These are phyloP conservation scores for Ivindomyrus marchei DNA, from an alignment of 2,113 vertebrate genomes.

Conservation along the genomic window DNA sequence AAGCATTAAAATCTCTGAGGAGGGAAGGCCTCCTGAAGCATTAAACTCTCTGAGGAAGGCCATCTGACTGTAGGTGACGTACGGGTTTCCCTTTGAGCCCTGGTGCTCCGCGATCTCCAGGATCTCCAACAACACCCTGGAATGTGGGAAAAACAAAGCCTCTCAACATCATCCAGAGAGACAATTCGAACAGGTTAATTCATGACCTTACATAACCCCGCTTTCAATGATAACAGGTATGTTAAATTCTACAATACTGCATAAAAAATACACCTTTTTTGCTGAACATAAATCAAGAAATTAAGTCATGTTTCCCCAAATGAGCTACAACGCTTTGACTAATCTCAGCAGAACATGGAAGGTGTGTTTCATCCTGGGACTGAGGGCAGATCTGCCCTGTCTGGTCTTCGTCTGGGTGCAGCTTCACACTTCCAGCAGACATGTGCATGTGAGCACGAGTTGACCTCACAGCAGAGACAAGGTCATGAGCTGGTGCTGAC, in stretches of 20 bases:
- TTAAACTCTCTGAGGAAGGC: too few species aligned
- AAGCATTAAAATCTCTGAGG: background rate
- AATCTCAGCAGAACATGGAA: background rate
- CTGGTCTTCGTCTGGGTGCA: background rate
- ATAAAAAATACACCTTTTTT: background rate
- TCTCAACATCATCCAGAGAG: background rate
- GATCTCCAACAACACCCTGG: slow-evolving; percentile 68
- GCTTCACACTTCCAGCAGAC: background rate
- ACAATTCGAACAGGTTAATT: background rate
- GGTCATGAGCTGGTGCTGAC: background rate
- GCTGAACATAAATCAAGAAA: background rate
- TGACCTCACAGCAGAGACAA: background rate
- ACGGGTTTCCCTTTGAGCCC: slow-evolving; percentile 66
- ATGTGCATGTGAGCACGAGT: background rate
- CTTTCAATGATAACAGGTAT: background rate
- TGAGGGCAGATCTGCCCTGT: background rate
- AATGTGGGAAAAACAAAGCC: background rate
- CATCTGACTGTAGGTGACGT: slow-evolving; percentile 22
- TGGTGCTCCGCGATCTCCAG: slow-evolving; percentile 56
- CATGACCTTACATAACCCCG: background rate
- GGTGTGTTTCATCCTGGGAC: background rate
- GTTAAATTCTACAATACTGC: background rate
- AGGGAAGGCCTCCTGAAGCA: background rate
- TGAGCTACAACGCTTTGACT: background rate
- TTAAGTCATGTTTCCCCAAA: background rate